Conservation (phyloP, 2,888 invertebrate species). For the Iphiclides podalirius region DNA sequence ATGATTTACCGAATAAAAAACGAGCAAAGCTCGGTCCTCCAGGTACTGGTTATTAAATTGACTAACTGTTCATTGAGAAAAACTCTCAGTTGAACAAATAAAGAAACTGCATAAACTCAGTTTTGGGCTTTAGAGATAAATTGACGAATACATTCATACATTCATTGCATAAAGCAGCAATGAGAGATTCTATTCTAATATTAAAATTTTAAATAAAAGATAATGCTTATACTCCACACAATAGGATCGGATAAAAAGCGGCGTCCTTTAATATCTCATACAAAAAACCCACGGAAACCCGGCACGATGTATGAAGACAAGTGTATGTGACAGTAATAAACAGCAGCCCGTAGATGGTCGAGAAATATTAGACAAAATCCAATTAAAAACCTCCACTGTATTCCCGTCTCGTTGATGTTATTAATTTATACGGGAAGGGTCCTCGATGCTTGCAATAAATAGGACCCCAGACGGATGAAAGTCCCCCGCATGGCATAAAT, state of each 20-base stretch:
- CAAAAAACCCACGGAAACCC: slow-evolving; percentile 9
- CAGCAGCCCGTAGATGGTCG: slow-evolving; percentile 9
- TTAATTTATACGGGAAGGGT: slow-evolving; percentile 61
- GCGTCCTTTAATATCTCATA: slow-evolving; percentile 5
- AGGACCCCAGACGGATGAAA: slow-evolving; percentile 61
- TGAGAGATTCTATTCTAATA: too few relatives aligned
- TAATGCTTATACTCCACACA: too few relatives aligned
- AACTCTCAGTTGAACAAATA: too few relatives aligned
- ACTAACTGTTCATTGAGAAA: too few relatives aligned
- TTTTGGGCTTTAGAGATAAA: too few relatives aligned
- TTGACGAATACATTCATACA: too few relatives aligned
- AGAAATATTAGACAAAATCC: slow-evolving; percentile 34
- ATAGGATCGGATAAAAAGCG: slow-evolving; percentile 2
- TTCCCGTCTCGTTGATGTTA: slow-evolving; percentile 44
- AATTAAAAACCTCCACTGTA: slow-evolving; percentile 36
- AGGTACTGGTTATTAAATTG: too few relatives aligned
- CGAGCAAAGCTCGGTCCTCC: too few relatives aligned
- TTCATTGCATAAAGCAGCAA: too few relatives aligned
- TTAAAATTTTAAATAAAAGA: too few relatives aligned
- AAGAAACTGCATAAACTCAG: too few relatives aligned
- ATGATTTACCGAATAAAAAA: too few relatives aligned
- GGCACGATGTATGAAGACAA: slow-evolving; percentile 19
- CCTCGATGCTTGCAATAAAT: slow-evolving; percentile 65
- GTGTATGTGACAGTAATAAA: slow-evolving; percentile 23
- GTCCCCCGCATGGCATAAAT: slow-evolving; percentile 60